These are phyloP conservation scores for Crocuta crocuta DNA, from an alignment of 2,113 vertebrate species.

Conservation along the genomic window DNA sequence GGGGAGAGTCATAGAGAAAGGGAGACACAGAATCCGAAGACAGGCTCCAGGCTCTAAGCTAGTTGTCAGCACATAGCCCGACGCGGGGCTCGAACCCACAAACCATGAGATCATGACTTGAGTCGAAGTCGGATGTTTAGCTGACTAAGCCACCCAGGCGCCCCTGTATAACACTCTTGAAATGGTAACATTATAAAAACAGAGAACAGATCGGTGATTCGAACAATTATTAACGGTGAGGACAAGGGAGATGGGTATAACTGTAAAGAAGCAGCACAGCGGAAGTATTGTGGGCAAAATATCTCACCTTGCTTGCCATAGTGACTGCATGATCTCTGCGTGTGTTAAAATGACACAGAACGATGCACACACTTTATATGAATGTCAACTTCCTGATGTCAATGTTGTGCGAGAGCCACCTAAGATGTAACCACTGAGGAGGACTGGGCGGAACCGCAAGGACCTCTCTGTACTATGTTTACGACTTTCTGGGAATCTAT, in stretches of 20 bases:
- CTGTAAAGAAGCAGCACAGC: not conserved
- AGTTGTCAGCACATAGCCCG: no score
- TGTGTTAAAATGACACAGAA: not conserved
- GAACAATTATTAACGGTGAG: not conserved
- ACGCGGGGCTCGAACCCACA: no score
- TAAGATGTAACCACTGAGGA: not conserved
- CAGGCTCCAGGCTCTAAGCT: no score
- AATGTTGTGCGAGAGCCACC: not conserved
- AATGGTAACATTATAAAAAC: not conserved
- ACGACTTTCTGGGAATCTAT: not conserved
- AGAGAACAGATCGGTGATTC: not conserved
- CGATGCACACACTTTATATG: not conserved
- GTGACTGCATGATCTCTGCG: not conserved
- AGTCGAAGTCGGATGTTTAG: no score
- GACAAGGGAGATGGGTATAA: not conserved
- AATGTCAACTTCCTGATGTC: not conserved
- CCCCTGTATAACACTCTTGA: not conserved
- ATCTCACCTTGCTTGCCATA: not conserved
- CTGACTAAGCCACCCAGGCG: no score
- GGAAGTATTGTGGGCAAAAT: not conserved
- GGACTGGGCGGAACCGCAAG: not conserved
- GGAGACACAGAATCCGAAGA: no score
- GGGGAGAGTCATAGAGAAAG: no score
- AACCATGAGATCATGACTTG: no score
- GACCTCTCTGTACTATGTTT: not conserved